These are phyloP conservation scores for Luscinia megarhynchos DNA, from an alignment of 2,797 vertebrate genomes.

Conservation along the genomic window DNA sequence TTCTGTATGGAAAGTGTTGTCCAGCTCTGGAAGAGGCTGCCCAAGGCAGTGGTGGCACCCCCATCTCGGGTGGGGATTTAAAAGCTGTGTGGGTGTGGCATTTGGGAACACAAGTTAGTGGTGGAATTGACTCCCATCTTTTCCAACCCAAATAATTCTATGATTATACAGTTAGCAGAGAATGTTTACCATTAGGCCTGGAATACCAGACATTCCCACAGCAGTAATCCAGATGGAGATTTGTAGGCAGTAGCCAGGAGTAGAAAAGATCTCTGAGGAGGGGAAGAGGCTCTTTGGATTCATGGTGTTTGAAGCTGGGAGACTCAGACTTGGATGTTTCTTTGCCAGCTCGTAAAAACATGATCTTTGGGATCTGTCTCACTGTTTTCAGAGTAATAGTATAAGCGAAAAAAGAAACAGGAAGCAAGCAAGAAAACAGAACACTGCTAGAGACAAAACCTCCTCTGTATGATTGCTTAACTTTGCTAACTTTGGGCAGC, in stretches of 20 bases:
- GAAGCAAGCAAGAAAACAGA: not conserved
- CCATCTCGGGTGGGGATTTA: fast-evolving
- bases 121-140: fast-evolving
- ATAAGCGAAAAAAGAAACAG: not conserved
- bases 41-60: not conserved
- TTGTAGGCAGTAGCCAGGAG: not conserved
- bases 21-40: not conserved
- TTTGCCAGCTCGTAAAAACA: not conserved
- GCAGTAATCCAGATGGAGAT: not conserved
- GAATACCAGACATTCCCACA: not conserved
- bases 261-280: not conserved
- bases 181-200: not conserved
- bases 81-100: fast-evolving
- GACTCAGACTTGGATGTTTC: not conserved
- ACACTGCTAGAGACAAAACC: not conserved
- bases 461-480: not conserved
- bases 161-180: not conserved
- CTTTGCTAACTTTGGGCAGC: not conserved
- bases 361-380: not conserved
- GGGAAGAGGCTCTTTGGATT: not conserved
- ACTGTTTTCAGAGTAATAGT: not conserved
- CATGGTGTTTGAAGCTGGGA: not conserved
- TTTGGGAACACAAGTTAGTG: not conserved
- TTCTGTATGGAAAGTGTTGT: not conserved
- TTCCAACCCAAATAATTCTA: not conserved